A percentile compares a stretch with the other conserved stretches of the same genome.
These are phyloP conservation scores for Podocnemis expansa DNA, from an alignment of 2,113 vertebrate genomes.

Conservation along the genomic window DNA sequence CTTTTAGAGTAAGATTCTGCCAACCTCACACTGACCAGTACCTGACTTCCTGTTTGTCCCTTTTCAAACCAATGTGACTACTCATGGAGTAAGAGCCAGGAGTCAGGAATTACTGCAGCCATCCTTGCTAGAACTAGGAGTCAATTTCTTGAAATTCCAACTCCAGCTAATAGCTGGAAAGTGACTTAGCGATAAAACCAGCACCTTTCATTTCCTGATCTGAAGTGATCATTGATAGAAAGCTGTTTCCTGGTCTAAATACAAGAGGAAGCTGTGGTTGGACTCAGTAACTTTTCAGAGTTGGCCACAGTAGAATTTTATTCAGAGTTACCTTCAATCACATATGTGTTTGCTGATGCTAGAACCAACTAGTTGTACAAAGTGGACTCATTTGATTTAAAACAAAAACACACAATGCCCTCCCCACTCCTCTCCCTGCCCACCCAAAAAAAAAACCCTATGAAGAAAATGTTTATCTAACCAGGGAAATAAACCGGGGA, in stretches of 20 bases:
- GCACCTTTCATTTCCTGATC: not conserved
- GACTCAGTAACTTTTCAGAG: not conserved
- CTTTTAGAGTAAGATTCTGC: not conserved
- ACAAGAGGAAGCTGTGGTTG: not conserved
- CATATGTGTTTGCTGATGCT: not conserved
- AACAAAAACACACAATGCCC: not conserved
- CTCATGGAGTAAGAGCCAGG: not conserved
- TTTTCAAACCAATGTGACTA: not conserved
- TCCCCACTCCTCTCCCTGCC: too few species aligned
- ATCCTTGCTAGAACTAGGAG: not conserved
- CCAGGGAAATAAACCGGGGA: not conserved
- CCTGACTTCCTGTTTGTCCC: fast-evolving
- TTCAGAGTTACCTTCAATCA: not conserved
- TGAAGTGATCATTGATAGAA: not conserved
- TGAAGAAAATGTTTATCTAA: not conserved
- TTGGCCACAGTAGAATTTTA: not conserved
- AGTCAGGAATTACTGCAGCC: not conserved
- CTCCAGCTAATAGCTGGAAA: not conserved
- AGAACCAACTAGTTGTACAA: not conserved
- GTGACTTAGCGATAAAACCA: not conserved
- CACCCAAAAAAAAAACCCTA: not conserved
- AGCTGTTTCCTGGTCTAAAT: not conserved
- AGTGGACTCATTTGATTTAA: not conserved
- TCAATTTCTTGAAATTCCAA: not conserved
- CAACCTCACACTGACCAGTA: not conserved